Evolutionary conservation across 2,113 vertebrate genomes (phyloP).

Genomic region (Procavia capensis): DNA sequence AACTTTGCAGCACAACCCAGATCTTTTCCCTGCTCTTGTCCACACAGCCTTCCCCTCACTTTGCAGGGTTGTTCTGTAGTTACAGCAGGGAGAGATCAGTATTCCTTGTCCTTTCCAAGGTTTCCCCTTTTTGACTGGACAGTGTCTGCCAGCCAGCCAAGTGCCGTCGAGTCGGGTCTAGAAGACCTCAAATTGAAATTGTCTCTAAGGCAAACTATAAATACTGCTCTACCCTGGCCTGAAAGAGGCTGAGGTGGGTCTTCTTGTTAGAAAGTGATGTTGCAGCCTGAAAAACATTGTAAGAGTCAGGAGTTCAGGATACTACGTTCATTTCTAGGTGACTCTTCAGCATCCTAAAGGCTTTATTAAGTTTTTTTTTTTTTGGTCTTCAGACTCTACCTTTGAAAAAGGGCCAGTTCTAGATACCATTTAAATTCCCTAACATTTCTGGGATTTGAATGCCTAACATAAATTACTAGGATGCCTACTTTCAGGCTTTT

Average conservation of each 20-base stretch:
- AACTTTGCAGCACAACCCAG: neutral
- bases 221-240: neutral
- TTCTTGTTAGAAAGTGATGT: neutral
- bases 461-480: neutral
- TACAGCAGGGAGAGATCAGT: neutral
- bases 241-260: neutral
- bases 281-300: neutral
- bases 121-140: neutral
- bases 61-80: neutral
- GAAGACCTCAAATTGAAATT: neutral
- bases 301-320: neutral
- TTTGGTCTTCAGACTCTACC: neutral
- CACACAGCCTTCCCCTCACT: neutral
- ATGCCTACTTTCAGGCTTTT: neutral
- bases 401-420: slow-evolving; percentile 23
- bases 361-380: neutral
- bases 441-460: too few relatives aligned
- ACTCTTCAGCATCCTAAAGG: neutral
- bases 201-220: neutral
- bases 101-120: neutral
- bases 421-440: neutral
- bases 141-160: too few relatives aligned
- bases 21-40: neutral
- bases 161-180: too few relatives aligned
- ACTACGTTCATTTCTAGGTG: neutral